Evolutionary conservation across 2,113 vertebrate genomes (phyloP).

Genomic region (Charina bottae): DNA sequence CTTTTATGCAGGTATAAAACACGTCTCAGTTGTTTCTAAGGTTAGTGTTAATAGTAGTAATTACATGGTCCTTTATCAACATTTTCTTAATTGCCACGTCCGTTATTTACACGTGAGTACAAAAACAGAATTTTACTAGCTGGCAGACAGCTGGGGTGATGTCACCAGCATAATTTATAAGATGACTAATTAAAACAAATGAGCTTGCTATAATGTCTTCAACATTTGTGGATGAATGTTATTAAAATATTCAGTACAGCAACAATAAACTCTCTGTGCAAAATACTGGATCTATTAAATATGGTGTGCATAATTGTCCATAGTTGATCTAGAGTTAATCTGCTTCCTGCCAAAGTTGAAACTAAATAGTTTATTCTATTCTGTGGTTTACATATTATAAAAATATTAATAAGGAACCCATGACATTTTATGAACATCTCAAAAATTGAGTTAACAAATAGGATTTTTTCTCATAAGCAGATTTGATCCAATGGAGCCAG

Average conservation of each 20-base stretch:
- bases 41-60: slow-evolving; percentile 61
- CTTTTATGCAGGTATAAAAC: slow-evolving; percentile 57
- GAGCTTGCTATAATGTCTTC: slow-evolving; percentile 53
- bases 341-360: slow-evolving; percentile 60
- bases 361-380: slow-evolving; percentile 36
- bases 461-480: not conserved
- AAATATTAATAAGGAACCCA: not conserved
- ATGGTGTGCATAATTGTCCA: slow-evolving; percentile 33
- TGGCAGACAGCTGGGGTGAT: slow-evolving; percentile 57
- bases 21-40: slow-evolving; percentile 60
- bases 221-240: slow-evolving; percentile 64
- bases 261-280: slow-evolving; percentile 61
- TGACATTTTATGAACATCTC: slow-evolving; percentile 8
- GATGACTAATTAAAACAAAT: slow-evolving; percentile 80
- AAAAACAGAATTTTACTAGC: slow-evolving; percentile 67
- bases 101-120: slow-evolving; percentile 72
- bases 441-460: slow-evolving; percentile 7
- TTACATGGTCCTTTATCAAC: slow-evolving; percentile 63
- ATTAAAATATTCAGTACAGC: slow-evolving; percentile 70
- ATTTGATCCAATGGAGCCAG: not conserved
- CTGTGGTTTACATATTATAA: slow-evolving; percentile 45
- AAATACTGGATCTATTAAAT: slow-evolving; percentile 51
- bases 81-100: slow-evolving; percentile 67
- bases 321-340: slow-evolving; percentile 68
- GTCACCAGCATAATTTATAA: slow-evolving; percentile 70